Evolutionary conservation across 2,797 vertebrate species (phyloP).

Genomic region (Acanthornis magna): DNA sequence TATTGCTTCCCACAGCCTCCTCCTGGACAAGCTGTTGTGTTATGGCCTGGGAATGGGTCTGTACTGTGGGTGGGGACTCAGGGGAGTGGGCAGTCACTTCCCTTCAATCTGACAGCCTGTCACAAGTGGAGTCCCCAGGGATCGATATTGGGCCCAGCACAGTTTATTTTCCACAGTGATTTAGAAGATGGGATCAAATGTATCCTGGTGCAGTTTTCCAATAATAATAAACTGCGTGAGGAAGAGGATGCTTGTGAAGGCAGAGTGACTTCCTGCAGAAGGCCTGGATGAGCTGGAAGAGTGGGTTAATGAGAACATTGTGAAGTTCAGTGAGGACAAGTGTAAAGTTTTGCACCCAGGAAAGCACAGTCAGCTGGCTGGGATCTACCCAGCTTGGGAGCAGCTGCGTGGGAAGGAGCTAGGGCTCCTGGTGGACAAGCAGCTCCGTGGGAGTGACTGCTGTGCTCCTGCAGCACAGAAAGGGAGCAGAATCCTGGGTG

Average conservation of each 20-base stretch:
- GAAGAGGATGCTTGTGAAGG: not conserved
- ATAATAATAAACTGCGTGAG: not conserved
- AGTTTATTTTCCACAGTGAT: not conserved
- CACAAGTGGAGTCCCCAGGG: not conserved
- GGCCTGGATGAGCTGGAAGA: not conserved
- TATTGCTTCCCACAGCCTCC: not conserved
- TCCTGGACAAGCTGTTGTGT: not conserved
- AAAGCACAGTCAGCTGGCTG: not conserved
- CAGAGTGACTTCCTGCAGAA: not conserved
- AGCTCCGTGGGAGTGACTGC: not conserved
- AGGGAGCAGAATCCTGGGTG: not conserved
- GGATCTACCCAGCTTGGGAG: not conserved
- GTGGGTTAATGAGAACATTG: not conserved
- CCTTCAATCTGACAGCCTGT: not conserved
- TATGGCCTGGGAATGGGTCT: not conserved
- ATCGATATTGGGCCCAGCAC: not conserved
- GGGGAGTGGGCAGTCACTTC: not conserved
- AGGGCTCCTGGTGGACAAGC: not conserved
- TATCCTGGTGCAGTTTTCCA: not conserved
- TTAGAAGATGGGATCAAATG: not conserved
- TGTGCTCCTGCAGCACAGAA: not conserved
- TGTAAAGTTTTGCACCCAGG: not conserved
- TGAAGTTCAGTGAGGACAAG: not conserved
- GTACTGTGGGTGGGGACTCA: not conserved
- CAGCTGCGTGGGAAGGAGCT: not conserved